Percentiles rank a stretch among this genome's conserved stretches.
These are phyloP conservation scores for Psilanteris sp. DNA, from an alignment of 1,140 invertebrate species.

Conservation along the genomic window DNA sequence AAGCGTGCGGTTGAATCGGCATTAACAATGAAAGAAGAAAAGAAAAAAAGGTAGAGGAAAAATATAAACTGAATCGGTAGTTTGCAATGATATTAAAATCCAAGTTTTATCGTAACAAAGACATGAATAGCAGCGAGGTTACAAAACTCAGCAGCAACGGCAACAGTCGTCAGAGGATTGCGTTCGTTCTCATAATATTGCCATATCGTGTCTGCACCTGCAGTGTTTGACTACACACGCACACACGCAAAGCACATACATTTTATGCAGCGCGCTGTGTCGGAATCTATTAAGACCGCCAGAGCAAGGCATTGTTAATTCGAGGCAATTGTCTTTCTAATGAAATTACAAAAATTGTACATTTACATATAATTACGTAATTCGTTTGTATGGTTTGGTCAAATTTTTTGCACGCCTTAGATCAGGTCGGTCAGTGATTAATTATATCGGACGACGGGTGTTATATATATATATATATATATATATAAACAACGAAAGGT, in stretches of 20 bases:
- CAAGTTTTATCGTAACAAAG: constrained; percentile 32
- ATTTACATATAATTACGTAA: too few relatives aligned
- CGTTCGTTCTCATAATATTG: constrained; percentile 70
- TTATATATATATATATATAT: too few relatives aligned
- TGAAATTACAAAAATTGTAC: too few relatives aligned
- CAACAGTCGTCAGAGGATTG: constrained; percentile 40
- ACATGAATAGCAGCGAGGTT: constrained; percentile 10
- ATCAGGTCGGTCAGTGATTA: too few relatives aligned
- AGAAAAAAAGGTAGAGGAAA: too few relatives aligned
- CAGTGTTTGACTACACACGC: constrained; percentile 49
- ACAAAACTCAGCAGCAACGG: constrained; percentile 15
- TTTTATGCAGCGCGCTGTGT: constrained; percentile 15
- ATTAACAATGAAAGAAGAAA: too few relatives aligned
- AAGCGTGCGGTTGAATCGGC: too few relatives aligned
- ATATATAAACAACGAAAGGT: too few relatives aligned
- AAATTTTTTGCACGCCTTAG: too few relatives aligned
- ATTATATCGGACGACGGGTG: too few relatives aligned
- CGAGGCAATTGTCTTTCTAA: too few relatives aligned
- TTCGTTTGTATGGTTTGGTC: too few relatives aligned
- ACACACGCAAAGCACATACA: constrained; percentile 20
- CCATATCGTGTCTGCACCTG: constrained; percentile 70
- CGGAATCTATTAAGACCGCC: constrained; percentile 13
- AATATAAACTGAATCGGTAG: background rate
- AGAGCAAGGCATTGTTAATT: background rate
- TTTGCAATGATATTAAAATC: constrained; percentile 26